Evolutionary conservation across 2,113 vertebrate genomes (phyloP).

Genomic region (Herpetotheres cachinnans): DNA sequence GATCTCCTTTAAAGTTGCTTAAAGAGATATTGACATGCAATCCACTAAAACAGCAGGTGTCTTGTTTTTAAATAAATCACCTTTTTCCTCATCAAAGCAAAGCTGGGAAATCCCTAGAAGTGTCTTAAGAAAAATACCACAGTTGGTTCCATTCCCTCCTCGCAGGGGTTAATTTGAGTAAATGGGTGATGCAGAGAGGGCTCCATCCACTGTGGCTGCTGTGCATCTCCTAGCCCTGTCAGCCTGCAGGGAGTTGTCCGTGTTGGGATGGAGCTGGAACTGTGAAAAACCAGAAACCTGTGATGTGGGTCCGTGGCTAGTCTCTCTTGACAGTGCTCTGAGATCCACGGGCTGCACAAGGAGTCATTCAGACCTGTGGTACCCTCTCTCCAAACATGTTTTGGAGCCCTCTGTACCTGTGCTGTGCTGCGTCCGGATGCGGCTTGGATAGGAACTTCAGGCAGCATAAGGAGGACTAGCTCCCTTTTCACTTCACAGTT

Average conservation of each 20-base stretch:
- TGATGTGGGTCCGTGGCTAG: not conserved
- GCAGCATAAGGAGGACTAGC: accelerated
- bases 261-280: not conserved
- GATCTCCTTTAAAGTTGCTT: not conserved
- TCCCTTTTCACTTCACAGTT: too few species aligned
- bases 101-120: not conserved
- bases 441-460: accelerated
- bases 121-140: not conserved
- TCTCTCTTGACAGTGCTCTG: too few species aligned
- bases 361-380: not conserved
- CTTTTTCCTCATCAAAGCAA: not conserved
- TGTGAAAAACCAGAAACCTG: accelerated
- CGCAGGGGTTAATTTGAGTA: too few species aligned
- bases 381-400: not conserved
- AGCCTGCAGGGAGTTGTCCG: accelerated
- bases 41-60: not conserved
- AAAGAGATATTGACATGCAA: not conserved
- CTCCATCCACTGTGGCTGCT: not conserved
- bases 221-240: too few species aligned
- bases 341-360: not conserved
- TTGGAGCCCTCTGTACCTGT: not conserved
- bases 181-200: not conserved
- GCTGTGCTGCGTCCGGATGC: not conserved
- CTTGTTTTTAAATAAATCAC: not conserved
- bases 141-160: not conserved